Conservation (phyloP, 2,888 invertebrate genomes). For the Onthophagus sagittarius region DNA sequence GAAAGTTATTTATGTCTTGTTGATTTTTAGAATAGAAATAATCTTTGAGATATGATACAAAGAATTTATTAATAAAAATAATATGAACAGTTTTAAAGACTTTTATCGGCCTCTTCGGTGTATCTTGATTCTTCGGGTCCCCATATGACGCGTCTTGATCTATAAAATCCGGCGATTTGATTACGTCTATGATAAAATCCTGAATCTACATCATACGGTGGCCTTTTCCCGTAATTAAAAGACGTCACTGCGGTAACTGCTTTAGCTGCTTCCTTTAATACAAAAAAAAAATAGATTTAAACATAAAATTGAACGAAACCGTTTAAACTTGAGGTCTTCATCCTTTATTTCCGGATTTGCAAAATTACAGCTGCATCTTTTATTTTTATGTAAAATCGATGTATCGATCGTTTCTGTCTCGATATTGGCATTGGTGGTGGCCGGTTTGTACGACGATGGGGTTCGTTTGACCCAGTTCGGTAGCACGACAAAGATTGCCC, state of each 20-base stretch:
- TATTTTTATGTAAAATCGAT: not conserved
- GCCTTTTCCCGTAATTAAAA: slow-evolving; percentile 42
- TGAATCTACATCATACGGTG: slow-evolving; percentile 34
- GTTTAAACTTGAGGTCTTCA: not conserved
- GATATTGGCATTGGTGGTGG: not conserved
- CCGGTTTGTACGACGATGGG: not conserved
- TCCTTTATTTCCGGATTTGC: not conserved
- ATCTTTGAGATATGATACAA: no score
- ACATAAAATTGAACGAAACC: not conserved
- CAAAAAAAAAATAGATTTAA: not conserved
- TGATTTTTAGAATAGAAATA: no score
- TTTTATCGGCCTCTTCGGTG: slow-evolving; percentile 18
- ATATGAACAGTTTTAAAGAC: slow-evolving; percentile 6
- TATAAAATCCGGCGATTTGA: slow-evolving; percentile 39
- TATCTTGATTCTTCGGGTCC: slow-evolving; percentile 28
- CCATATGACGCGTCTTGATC: slow-evolving; percentile 37
- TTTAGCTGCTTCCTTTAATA: slow-evolving; percentile 43
- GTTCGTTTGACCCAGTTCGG: not conserved
- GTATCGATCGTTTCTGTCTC: not conserved
- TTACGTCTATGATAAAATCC: slow-evolving; percentile 34
- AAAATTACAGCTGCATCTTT: not conserved
- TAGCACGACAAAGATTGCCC: not conserved
- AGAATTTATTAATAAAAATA: not conserved
- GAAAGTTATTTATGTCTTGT: no score
- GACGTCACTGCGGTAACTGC: slow-evolving; percentile 44